Percentiles rank a stretch among this genome's conserved stretches.
Conservation (phyloP, 2,888 invertebrate genomes). For the Cheilosia pagana region DNA sequence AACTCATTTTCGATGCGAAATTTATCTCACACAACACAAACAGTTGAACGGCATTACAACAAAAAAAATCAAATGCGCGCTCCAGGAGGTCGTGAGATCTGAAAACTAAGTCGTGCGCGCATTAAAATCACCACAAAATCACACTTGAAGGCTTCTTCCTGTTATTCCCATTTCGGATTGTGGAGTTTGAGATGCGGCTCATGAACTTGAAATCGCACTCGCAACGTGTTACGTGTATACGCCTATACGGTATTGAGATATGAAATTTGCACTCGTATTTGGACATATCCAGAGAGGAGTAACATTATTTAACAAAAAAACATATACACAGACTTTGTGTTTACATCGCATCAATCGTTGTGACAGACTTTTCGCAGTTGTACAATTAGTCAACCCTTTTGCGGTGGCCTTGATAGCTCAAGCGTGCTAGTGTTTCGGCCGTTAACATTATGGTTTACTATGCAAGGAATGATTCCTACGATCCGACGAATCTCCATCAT, state of each 20-base stretch:
- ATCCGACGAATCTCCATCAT: conserved; percentile 37
- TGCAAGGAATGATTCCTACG: conserved; percentile 62
- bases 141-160: conserved; percentile 63
- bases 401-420: conserved; percentile 69
- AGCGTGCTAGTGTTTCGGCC: conserved; percentile 63
- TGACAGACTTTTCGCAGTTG: conserved; percentile 20
- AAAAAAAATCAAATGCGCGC: conserved; percentile 7
- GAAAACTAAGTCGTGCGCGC: conserved; percentile 68
- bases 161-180: conserved; percentile 56
- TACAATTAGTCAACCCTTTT: conserved; percentile 65
- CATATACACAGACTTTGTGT: neutral
- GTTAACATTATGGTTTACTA: conserved; percentile 69
- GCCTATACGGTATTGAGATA: conserved; percentile 7
- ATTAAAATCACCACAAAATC: conserved; percentile 64
- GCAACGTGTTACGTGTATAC: neutral
- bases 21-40: conserved; percentile 18
- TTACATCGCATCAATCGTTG: conserved; percentile 25
- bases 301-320: conserved; percentile 3
- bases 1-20: conserved; percentile 30
- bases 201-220: conserved; percentile 22
- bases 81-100: conserved; percentile 55
- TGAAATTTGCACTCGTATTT: conserved; percentile 25
- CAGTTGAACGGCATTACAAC: neutral
- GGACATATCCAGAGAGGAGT: conserved; percentile 27
- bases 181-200: conserved; percentile 22